Conservation (phyloP, 2,888 invertebrate genomes). For the Tridacna crocea region DNA sequence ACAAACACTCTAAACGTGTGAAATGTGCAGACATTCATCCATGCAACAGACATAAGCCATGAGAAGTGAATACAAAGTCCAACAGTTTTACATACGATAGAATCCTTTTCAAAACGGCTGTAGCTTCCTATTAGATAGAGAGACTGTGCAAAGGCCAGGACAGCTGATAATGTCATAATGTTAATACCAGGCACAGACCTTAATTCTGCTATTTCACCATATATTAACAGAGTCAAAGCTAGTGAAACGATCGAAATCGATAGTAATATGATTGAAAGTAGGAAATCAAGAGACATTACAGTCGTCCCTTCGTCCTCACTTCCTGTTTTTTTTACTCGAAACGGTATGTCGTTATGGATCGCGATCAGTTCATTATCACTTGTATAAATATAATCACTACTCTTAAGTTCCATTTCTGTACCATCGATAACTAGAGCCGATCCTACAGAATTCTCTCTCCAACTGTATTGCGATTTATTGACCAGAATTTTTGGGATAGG, state of each 20-base stretch:
- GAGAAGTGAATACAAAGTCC: constrained; percentile 49
- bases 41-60: constrained; percentile 47
- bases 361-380: background rate
- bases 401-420: background rate
- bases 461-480: background rate
- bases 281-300: background rate
- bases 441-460: background rate
- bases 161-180: constrained; percentile 35
- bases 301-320: background rate
- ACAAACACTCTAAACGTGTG: constrained; percentile 43
- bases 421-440: background rate
- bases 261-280: constrained; percentile 30
- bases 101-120: constrained; percentile 22
- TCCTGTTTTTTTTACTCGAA: background rate
- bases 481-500: background rate
- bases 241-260: constrained; percentile 41
- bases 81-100: constrained; percentile 32
- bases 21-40: constrained; percentile 59
- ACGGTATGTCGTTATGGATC: background rate
- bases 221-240: constrained; percentile 29
- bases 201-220: constrained; percentile 29
- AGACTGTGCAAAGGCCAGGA: constrained; percentile 35
- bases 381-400: background rate
- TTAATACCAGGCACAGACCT: constrained; percentile 53
- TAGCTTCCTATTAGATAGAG: constrained; percentile 33